Evolutionary conservation across 2,797 vertebrate species (phyloP), one percentile per base, ranked within the genome.

Genomic region (Pangasius macronema): DNA sequence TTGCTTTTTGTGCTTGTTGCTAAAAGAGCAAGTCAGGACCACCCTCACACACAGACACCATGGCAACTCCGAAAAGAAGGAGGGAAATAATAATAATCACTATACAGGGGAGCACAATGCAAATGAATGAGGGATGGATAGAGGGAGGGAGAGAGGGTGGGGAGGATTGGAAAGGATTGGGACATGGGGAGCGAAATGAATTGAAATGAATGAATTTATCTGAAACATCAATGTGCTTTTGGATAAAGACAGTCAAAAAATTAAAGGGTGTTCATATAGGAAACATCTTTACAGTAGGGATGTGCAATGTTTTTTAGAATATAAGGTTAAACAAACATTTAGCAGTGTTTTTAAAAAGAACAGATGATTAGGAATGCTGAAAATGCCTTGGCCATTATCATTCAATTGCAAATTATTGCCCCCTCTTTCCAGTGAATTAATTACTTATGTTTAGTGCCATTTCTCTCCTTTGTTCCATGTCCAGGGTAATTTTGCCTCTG

Each of bases 1-100:
- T 90, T 88, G 91, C 89, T 90, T 92, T 92, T 92, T 91, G 90
- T 92, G 72, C 84, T 80, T 53, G 49, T 89, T 87, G 87, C 88
- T 91, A 89, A 93, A 93, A 92, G 89, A 91, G 89, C 90, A 91
- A 93, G 91, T 91, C 86, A 53, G 91, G 93, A 93, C 91, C 93
- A 93, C 92, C 92, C 89, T 87, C 87, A 61, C 67, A n/a, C 85
- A 72, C 87, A 89, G 85, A 92, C 91, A 88, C 90, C 91, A 92
- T 90, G 86, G 90, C 87, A 91, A 92, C 91, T 85, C 85, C 73
- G 59, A 36, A 76, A 87, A 85, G 86, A 86, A 84, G 65, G 76
- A 76, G 68, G 86, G 83, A 85, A 86, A 85, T 83, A 89, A 86
- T 83, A 84, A 86, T 86, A 72, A 88, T 89, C 85, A 42, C 85